Evolutionary conservation across 2,113 vertebrate species (phyloP), one percentile per base, ranked within the genome.

Genomic region (Mohoua ochrocephala): DNA sequence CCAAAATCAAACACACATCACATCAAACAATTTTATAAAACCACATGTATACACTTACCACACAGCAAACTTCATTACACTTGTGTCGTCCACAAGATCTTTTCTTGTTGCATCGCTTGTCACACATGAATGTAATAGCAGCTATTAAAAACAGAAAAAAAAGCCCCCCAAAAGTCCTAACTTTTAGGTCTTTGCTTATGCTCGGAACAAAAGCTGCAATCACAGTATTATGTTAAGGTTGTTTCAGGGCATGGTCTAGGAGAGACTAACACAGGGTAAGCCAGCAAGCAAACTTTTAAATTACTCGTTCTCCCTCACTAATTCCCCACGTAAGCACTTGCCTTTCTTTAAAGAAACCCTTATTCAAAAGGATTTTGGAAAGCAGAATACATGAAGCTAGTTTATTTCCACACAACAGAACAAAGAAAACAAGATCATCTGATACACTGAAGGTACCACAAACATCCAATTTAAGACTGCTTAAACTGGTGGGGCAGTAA

Each of bases 81-180:
- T 99, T 99, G 97, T 99, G 99, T 60, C 99, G 98, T 56, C 99
- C 99, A 93, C 99, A 99, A 9, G 98, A 98, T 69, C 99, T 98
- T 65, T 99, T 99, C 98, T 99, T 99, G 97, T 97, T 99, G 97
- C 99, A 99, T 80, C 99, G 98, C 84, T 97, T 99, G 97, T 99
- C 99, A 81, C 99, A 99, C 56, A 99, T 98, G 96, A 99, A 99
- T 42, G 98, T 96, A 59, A 99, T 98, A 94, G 99, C 98, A 76
- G 97, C 98, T 99, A 83, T 35, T 65, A 88, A 89, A 94, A 84
- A 84, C 45, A 59, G n/a, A 30, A 59, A 71, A 41, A 50, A 28
- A 41, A 39, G 37, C 3, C 3, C 30, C 63, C 54, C 16, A 10
- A 6, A 75, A 74, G 33, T 85, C 33, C 22, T 64, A 53, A 89